phyloP scores from a whole-genome alignment of 2,797 vertebrate species.

The Notoglanidium macrostoma region DNA sequence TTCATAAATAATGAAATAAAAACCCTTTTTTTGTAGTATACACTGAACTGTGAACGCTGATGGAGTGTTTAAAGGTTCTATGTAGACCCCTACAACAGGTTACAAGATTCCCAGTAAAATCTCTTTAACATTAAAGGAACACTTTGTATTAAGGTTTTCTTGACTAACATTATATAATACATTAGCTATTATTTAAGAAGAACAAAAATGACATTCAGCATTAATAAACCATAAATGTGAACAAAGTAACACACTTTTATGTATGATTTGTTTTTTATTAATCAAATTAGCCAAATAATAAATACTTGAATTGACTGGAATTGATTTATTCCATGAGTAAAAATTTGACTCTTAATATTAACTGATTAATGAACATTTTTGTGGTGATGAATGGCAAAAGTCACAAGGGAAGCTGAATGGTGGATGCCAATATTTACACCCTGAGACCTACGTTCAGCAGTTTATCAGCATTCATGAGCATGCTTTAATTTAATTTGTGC shows the following conservation, averaged over 20 bases:
- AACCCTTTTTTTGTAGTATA: background rate
- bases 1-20: background rate
- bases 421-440: background rate
- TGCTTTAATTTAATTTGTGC: background rate
- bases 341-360: background rate
- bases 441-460: background rate
- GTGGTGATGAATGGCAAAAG: background rate
- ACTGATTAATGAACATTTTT: background rate
- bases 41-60: background rate
- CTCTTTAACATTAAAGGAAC: background rate
- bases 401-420: background rate
- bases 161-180: background rate
- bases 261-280: too few species aligned
- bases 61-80: background rate
- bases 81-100: background rate
- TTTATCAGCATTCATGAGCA: background rate
- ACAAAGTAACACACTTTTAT: background rate
- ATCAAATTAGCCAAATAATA: background rate
- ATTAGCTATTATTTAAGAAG: background rate
- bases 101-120: background rate
- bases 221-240: background rate
- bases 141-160: background rate
- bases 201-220: background rate
- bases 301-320: background rate
- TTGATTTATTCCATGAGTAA: background rate